Conservation (phyloP, 1,140 invertebrate species). For the Dendrolimus kikuchii region DNA sequence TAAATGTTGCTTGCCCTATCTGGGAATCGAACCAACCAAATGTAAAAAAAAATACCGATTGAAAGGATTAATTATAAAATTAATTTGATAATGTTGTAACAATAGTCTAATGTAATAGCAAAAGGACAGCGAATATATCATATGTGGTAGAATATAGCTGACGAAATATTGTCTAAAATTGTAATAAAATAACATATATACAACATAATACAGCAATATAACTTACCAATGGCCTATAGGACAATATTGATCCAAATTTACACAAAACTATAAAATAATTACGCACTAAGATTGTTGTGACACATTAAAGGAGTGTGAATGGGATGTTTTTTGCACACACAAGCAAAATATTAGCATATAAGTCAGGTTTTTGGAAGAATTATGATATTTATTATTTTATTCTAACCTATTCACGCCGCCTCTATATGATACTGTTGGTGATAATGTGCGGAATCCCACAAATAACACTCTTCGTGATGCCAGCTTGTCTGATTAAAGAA, state of each 20-base stretch:
- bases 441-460: slow-evolving; percentile 46
- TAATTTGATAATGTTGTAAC: no score
- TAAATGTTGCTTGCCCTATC: no score
- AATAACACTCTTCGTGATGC: slow-evolving; percentile 48
- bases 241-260: neutral
- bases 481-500: slow-evolving; percentile 38
- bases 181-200: no score
- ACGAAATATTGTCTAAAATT: no score
- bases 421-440: slow-evolving; percentile 33
- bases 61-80: no score
- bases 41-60: no score
- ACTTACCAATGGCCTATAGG: neutral
- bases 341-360: neutral
- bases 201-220: no score
- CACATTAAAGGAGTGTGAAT: neutral
- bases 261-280: neutral
- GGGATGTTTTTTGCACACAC: neutral
- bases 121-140: no score
- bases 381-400: slow-evolving; percentile 11
- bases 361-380: neutral
- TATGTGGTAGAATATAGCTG: no score
- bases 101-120: no score
- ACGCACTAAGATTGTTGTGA: slow-evolving; percentile 3
- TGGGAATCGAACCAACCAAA: no score
- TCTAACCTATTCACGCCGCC: slow-evolving; percentile 43